Evolutionary conservation across 1,140 invertebrate species (phyloP).

Genomic region (Drosophila bipectinata): DNA sequence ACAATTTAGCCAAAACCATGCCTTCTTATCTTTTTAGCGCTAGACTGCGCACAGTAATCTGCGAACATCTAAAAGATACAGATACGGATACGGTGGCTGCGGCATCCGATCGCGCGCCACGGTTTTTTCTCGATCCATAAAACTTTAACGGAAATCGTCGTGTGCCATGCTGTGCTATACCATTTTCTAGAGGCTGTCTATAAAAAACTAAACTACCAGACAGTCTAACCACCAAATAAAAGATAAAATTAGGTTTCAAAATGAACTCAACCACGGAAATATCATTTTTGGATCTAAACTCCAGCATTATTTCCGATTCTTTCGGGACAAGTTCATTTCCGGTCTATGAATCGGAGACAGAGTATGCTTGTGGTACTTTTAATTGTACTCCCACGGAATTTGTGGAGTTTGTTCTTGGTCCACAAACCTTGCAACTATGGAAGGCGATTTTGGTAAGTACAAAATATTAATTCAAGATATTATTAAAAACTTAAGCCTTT

Average conservation of each 20-base stretch:
- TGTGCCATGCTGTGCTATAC: constrained; percentile 20
- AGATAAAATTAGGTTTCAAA: neutral
- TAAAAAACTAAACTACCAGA: constrained; percentile 1
- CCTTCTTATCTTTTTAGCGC: constrained; percentile 69
- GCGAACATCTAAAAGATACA: constrained; percentile 74
- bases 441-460: constrained; percentile 83
- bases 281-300: constrained; percentile 2
- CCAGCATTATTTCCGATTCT: constrained; percentile 19
- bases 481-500: too few relatives aligned
- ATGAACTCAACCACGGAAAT: constrained; percentile 21
- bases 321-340: constrained; percentile 17
- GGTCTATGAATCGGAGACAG: constrained; percentile 19
- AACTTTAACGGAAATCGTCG: constrained; percentile 33
- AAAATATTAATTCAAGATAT: neutral
- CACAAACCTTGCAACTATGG: constrained; percentile 84
- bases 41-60: constrained; percentile 74
- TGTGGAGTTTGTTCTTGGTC: constrained; percentile 84
- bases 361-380: constrained; percentile 73
- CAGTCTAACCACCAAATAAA: neutral
- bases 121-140: constrained; percentile 23
- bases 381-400: constrained; percentile 85
- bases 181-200: constrained; percentile 8
- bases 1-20: constrained; percentile 63
- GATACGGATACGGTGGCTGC: constrained; percentile 40
- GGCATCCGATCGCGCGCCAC: constrained; percentile 48